Base-by-base conservation (phyloP, 2,888 invertebrate genomes). In the Ernsta delagoae region DNA sequence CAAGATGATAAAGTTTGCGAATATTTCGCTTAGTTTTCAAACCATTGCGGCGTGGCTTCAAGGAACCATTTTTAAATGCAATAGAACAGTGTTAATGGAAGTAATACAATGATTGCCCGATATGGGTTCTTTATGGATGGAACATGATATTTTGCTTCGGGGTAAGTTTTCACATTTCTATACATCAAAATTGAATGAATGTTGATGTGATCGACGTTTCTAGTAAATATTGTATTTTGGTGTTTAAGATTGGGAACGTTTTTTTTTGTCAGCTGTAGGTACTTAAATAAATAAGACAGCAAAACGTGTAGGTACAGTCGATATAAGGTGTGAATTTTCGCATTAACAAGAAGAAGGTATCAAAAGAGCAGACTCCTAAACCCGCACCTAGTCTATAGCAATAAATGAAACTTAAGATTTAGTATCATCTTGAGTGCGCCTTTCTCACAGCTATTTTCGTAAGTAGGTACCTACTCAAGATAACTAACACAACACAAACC, bases 1-100 rank as follows among this genome's bases (percentile, higher is more conserved):
- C 67, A 50, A 50, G 16, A 56, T 24, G 45, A 53, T 5, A 56
- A 48, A 31, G 50, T 16, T 31, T 11, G 34, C 43, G 60, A 45
- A 11, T 8, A 41, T 56, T 67, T 60, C 45, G n/a, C 2, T n/a
- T 16, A 24, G 9, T 34, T 60, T 16, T 7, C 2, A 36, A 36
- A 34, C 67, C 67, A 67, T 67, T 67, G 67, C 67, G 34, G 43
- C 11, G 1, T 66, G n/a, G n/a, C 4, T 9, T 53, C 53, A 59
- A 11, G 8, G 45, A n/a, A 24, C 2, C 3, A 8, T 3, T 24
- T 16, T 16, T 6, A 16, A 24, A 11, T 34, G 24, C 11, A 34
- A n/a, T 54, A 34, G 5, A 11, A 11, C 11, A 11, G 4, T 11
- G 24, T 9, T 8, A 54, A 34, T 66, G 66, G 45, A 67, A 4